These are phyloP conservation scores for Festucalex cinctus DNA, from an alignment of 2,113 vertebrate species.

Conservation along the genomic window DNA sequence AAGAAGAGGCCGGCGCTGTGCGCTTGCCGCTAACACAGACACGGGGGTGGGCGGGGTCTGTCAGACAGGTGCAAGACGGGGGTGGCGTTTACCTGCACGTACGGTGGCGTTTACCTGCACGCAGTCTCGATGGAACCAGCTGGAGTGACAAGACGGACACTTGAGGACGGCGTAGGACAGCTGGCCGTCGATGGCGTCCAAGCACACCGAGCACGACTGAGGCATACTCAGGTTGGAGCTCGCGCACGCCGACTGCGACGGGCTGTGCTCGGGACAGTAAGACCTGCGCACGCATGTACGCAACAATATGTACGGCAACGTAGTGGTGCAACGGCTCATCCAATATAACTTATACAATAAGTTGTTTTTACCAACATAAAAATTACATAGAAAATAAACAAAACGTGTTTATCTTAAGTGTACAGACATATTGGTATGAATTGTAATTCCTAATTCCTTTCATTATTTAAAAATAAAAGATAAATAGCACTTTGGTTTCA, in stretches of 20 bases:
- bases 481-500: no score
- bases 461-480: no score
- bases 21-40: slow-evolving; percentile 81
- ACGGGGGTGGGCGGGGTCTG: background rate
- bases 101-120: slow-evolving; percentile 78
- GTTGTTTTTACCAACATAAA: no score
- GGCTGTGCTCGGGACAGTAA: slow-evolving; percentile 85
- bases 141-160: slow-evolving; percentile 88
- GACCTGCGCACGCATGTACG: slow-evolving; percentile 72
- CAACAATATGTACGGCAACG: no score
- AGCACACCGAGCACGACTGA: slow-evolving; percentile 88
- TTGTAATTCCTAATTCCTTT: no score
- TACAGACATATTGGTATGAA: no score
- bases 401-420: no score
- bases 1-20: slow-evolving; percentile 93
- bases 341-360: no score
- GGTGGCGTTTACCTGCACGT: no score
- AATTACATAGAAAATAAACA: no score
- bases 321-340: no score
- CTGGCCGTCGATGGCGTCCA: slow-evolving; percentile 82
- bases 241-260: slow-evolving; percentile 73
- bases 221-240: slow-evolving; percentile 65
- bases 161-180: slow-evolving; percentile 79
- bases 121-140: slow-evolving; percentile 96
- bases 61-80: background rate